Base-by-base conservation (phyloP, 1,140 invertebrate genomes). In the Nylanderia fulva region DNA sequence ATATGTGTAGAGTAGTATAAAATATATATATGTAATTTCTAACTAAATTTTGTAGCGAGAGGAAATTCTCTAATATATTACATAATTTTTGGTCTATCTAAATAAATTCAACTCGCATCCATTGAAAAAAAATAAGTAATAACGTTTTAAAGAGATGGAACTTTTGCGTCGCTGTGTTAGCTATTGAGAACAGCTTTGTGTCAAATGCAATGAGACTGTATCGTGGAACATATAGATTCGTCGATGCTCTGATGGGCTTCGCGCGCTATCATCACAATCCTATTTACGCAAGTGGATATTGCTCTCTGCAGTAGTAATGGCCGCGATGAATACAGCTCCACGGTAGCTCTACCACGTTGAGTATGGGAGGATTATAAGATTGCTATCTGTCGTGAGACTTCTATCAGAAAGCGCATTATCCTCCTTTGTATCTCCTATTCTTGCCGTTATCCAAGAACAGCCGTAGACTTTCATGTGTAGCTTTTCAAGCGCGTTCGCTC, bases 241-340 rank as follows among this genome's bases (percentile, higher is more conserved):
- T 54, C 52, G 61, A 79, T 42, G 79, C 84, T 76, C 84, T 64
- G 68, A 85, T 88, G 83, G 69, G 86, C 69, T 84, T 85, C 88
- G 88, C 80, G 71, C 64, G 86, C 88, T 91, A 42, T 86, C 75
- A 76, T 85, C 71, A 76, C 56, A 74, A 85, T 88, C 64, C 72
- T 90, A 86, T 92, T 91, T 90, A 90, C 86, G 86, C 85, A 87
- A 90, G 86, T 87, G 89, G 84, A 91, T 92, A 90, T 90, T 91
- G 89, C 88, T 24, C 33, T 68, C 33, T n/a, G 11, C 45, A 68
- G 21, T 48, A 27, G 33, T 79, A 79, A 79, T 15, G 36, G 33
- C 27, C 27, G 33, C 76, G 33, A 68, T 54, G 33, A 79, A 79
- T 79, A 56, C 54, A 79, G 21, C 6, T 15, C 48, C 21, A 13